These are phyloP conservation scores for Benitochromis conjunctus DNA, from an alignment of 2,113 vertebrate species.

Conservation along the genomic window DNA sequence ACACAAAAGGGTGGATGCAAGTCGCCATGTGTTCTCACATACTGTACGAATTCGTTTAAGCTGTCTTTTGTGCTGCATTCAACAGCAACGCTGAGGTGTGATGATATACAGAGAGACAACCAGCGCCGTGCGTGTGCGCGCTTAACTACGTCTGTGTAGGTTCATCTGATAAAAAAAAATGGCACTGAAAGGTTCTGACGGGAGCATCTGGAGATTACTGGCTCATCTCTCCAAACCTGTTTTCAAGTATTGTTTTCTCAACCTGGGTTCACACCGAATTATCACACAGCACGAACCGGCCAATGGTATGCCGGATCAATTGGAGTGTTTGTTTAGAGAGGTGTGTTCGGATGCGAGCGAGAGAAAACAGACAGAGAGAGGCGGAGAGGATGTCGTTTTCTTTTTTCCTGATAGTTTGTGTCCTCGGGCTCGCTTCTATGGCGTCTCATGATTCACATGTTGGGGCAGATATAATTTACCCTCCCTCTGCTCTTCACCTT, in stretches of 20 bases:
- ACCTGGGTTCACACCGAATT: neutral
- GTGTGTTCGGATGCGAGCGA: constrained; percentile 18
- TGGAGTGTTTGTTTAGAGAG: constrained; percentile 47
- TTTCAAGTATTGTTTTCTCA: constrained; percentile 36
- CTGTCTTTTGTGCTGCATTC: constrained; percentile 6
- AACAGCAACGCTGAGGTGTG: neutral
- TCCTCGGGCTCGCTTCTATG: neutral
- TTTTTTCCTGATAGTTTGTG: neutral
- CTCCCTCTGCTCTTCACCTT: neutral
- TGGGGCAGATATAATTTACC: neutral
- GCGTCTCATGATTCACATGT: neutral
- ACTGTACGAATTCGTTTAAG: neutral
- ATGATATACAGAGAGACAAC: constrained; percentile 1
- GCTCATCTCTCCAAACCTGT: constrained; percentile 57
- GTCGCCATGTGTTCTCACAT: neutral
- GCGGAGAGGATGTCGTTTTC: neutral
- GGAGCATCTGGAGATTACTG: constrained; percentile 8
- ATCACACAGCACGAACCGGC: neutral
- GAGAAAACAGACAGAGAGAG: neutral
- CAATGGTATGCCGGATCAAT: constrained; percentile 35
- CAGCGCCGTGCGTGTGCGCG: neutral
- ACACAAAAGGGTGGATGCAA: neutral
- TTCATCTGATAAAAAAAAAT: constrained; percentile 4
- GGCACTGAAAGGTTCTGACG: constrained; percentile 18
- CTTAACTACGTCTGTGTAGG: neutral